phyloP scores from a whole-genome alignment of 2,888 invertebrate species.

The Metacarcinus magister region DNA sequence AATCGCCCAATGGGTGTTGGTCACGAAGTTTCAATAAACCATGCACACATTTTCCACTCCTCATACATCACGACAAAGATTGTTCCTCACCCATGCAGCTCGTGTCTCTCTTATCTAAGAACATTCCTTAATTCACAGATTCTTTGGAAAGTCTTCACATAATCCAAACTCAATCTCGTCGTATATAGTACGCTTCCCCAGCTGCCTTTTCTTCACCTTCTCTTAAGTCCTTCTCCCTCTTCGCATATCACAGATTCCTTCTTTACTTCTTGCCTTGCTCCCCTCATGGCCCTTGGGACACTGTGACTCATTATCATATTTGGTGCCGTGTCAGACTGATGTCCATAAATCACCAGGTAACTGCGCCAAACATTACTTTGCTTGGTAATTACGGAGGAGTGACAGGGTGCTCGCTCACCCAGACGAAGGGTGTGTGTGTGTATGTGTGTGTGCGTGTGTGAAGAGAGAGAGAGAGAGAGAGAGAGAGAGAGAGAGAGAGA shows the following conservation, averaged over 20 bases:
- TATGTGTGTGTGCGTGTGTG: too few relatives aligned
- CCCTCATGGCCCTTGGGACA: conserved; percentile 26
- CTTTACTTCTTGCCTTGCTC: neutral
- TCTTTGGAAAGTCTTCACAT: conserved; percentile 1
- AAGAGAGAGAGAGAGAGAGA: neutral
- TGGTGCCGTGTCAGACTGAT: conserved; percentile 12
- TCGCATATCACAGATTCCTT: neutral
- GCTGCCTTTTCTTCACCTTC: neutral
- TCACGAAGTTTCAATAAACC: neutral
- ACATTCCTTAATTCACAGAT: neutral
- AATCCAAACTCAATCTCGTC: neutral
- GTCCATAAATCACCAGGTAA: conserved; percentile 13
- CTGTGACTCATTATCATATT: neutral
- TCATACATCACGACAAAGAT: neutral
- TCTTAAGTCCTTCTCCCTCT: neutral
- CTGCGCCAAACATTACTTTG: conserved; percentile 26
- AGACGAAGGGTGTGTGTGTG: neutral
- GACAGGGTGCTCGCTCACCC: conserved; percentile 13
- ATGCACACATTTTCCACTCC: neutral
- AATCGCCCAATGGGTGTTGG: neutral
- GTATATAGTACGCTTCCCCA: neutral
- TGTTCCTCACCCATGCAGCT: neutral
- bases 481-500: too few relatives aligned
- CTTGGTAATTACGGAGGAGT: conserved; percentile 3
- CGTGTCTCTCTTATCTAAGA: neutral